A percentile compares a stretch with the other conserved stretches of the same genome.
Conservation (phyloP, 2,113 vertebrate species). For the Glaucomys volans region DNA sequence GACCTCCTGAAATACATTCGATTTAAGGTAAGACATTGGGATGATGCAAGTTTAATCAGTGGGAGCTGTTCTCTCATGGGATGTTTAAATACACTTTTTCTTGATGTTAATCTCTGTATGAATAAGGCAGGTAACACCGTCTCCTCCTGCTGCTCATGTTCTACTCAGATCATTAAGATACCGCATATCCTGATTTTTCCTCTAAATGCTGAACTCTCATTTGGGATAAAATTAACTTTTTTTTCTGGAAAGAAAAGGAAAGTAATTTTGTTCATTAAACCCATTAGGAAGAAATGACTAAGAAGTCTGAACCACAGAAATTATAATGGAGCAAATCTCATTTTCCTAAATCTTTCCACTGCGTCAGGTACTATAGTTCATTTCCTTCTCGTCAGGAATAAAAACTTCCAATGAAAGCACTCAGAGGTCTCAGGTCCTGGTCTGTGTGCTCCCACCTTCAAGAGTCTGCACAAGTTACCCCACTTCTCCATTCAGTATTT, state of each 20-base stretch:
- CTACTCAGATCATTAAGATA: conserved; percentile 35
- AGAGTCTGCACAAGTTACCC: not conserved
- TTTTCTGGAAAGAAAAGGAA: not conserved
- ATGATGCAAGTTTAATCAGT: not conserved
- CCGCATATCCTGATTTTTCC: not conserved
- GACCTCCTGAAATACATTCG: conserved; percentile 88
- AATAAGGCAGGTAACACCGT: not conserved
- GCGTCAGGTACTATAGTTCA: not conserved
- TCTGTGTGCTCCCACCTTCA: not conserved
- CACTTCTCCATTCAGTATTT: not conserved
- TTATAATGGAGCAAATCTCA: not conserved
- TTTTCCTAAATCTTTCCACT: not conserved
- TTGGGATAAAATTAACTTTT: not conserved
- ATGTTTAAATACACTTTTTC: not conserved
- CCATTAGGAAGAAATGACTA: conserved; percentile 3
- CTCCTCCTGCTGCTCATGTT: not conserved
- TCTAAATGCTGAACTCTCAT: conserved; percentile 4
- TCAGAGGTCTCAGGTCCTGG: not conserved
- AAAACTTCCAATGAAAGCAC: not conserved
- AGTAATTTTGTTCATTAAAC: conserved; percentile 31
- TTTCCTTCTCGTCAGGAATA: not conserved
- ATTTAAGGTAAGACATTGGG: conserved; percentile 89
- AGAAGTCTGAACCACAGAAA: not conserved
- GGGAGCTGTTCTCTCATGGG: not conserved
- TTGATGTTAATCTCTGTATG: not conserved